A percentile compares a stretch with the other conserved stretches of the same genome.
Conservation (phyloP, 2,113 vertebrate genomes). For the Apistogramma diplotaenia region DNA sequence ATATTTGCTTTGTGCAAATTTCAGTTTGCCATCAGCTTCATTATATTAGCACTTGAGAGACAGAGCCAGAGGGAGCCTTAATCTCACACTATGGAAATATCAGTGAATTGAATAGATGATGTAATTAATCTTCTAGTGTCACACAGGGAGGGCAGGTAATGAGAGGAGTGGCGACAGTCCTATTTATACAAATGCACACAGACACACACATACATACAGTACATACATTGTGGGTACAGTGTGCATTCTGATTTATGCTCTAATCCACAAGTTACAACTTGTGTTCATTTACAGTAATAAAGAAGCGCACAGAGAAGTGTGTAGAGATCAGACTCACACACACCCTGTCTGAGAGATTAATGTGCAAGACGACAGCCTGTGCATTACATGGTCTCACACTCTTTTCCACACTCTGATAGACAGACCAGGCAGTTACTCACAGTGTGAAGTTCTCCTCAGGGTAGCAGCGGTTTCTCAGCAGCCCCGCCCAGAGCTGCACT, state of each 20-base stretch:
- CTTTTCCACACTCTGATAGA: background rate
- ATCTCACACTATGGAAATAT: slow-evolving; percentile 15
- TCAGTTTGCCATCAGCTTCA: slow-evolving; percentile 26
- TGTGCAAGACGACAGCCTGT: background rate
- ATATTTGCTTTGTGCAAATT: slow-evolving; percentile 41
- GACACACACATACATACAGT: background rate
- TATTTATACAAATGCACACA: background rate
- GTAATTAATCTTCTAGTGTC: slow-evolving; percentile 29
- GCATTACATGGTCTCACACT: background rate
- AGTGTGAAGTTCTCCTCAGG: slow-evolving; percentile 72
- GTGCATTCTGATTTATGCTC: background rate
- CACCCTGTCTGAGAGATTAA: background rate
- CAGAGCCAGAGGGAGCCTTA: background rate
- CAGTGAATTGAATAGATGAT: slow-evolving; percentile 35
- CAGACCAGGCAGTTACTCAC: slow-evolving; percentile 46
- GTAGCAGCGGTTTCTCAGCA: slow-evolving; percentile 74
- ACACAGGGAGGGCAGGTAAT: background rate
- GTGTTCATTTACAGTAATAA: background rate
- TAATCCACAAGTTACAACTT: background rate
- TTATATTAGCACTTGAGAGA: slow-evolving; percentile 29
- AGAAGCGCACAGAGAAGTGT: background rate
- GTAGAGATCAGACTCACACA: background rate
- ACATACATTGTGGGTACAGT: background rate
- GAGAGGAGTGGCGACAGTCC: background rate
- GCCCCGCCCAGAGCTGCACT: slow-evolving; percentile 73